Evolutionary conservation across 2,888 invertebrate genomes (phyloP).

Genomic region (Anagyrus pseudococci): DNA sequence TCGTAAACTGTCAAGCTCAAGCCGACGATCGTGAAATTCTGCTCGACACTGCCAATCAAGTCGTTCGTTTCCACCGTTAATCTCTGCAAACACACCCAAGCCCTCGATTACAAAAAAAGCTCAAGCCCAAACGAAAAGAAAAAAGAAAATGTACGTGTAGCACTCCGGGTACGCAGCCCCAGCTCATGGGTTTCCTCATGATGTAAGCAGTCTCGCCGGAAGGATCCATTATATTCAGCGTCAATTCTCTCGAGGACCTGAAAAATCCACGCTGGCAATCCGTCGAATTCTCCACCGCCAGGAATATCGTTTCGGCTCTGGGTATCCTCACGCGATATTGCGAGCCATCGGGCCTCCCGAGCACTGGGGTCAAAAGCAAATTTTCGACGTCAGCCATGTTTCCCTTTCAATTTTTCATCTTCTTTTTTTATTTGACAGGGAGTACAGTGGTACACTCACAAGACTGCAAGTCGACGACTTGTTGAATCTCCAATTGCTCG

Average conservation of each 20-base stretch:
- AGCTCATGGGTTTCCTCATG: constrained; percentile 60
- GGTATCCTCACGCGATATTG: constrained; percentile 77
- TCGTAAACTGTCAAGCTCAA: constrained; percentile 76
- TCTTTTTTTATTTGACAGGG: background rate
- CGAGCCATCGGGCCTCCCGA: constrained; percentile 72
- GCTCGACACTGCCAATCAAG: constrained; percentile 73
- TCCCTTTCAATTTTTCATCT: too few species aligned
- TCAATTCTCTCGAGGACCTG: constrained; percentile 74
- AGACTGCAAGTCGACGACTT: constrained; percentile 80
- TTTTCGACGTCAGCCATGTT: too few species aligned
- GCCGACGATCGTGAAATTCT: constrained; percentile 72
- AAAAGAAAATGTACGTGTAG: constrained; percentile 46
- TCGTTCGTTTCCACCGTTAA: constrained; percentile 59
- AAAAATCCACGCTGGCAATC: constrained; percentile 72
- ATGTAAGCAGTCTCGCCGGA: constrained; percentile 84
- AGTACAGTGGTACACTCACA: constrained; percentile 60
- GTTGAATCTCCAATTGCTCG: constrained; percentile 76
- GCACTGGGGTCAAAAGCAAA: too few species aligned
- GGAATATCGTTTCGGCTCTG: constrained; percentile 76
- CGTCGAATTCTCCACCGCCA: constrained; percentile 73
- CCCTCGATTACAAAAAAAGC: background rate
- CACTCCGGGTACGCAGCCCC: constrained; percentile 47
- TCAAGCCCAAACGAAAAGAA: background rate
- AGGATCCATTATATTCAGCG: constrained; percentile 81
- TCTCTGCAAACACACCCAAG: constrained; percentile 40